Conservation (phyloP, 1,140 invertebrate species). For the Macrocentrus cingulum region DNA sequence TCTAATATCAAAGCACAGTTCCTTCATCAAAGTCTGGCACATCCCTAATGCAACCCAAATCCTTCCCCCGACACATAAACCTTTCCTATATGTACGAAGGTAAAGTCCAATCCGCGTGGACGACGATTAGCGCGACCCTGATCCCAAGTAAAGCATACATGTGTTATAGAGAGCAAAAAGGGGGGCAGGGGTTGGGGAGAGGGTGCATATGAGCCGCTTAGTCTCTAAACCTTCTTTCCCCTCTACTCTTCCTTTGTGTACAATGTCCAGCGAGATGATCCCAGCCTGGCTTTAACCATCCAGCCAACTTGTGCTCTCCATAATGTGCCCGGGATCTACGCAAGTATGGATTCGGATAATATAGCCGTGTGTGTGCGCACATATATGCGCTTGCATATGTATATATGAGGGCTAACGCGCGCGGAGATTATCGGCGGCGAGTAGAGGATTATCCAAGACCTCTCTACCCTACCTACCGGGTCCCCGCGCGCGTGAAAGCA, state of each 20-base stretch:
- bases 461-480: slow-evolving; percentile 13
- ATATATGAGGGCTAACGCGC: slow-evolving; percentile 38
- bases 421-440: slow-evolving; percentile 53
- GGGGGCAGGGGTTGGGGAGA: too few relatives aligned
- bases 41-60: too few relatives aligned
- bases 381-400: slow-evolving; percentile 26
- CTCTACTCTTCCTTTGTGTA: slow-evolving; percentile 30
- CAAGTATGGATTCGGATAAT: slow-evolving; percentile 25
- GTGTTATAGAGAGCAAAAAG: not conserved
- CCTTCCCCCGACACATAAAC: too few relatives aligned
- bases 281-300: not conserved
- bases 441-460: slow-evolving; percentile 54
- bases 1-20: too few relatives aligned
- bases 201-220: slow-evolving; percentile 56
- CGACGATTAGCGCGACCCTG: slow-evolving; percentile 1
- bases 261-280: slow-evolving; percentile 6
- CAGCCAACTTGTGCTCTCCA: not conserved
- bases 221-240: slow-evolving; percentile 49
- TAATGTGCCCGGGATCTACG: slow-evolving; percentile 12
- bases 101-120: not conserved
- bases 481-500: slow-evolving; percentile 9
- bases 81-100: not conserved
- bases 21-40: too few relatives aligned
- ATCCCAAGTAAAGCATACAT: not conserved
- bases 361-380: slow-evolving; percentile 23